Conservation (phyloP, 2,888 invertebrate species). For the Spisula solida region DNA sequence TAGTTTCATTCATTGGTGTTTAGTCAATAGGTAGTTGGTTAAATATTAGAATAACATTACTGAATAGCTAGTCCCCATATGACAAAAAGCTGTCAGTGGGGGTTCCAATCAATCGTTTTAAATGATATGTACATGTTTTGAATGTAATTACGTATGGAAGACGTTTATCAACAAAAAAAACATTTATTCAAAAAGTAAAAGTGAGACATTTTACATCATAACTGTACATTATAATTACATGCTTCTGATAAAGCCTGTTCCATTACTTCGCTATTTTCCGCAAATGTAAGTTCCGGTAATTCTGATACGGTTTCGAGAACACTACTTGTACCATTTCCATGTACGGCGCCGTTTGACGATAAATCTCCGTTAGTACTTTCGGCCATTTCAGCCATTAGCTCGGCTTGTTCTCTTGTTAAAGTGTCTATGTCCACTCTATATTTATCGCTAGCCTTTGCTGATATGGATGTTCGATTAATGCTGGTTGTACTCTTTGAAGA, state of each 20-base stretch:
- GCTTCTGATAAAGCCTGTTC: neutral
- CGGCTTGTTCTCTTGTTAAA: slow-evolving; percentile 59
- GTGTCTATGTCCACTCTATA: slow-evolving; percentile 57
- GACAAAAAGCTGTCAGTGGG: too few species aligned
- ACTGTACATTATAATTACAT: neutral
- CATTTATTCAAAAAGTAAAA: neutral
- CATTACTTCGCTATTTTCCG: slow-evolving; percentile 2
- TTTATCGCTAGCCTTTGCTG: slow-evolving; percentile 49
- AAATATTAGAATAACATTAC: too few species aligned
- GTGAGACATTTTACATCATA: neutral
- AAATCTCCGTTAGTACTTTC: slow-evolving; percentile 58
- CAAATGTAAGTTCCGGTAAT: slow-evolving; percentile 46
- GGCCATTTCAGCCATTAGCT: slow-evolving; percentile 56
- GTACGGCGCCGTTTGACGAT: slow-evolving; percentile 49
- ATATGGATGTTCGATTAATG: slow-evolving; percentile 31
- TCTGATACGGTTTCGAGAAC: slow-evolving; percentile 51
- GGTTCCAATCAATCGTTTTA: too few species aligned
- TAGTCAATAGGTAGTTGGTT: too few species aligned
- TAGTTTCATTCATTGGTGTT: too few species aligned
- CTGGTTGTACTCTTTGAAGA: slow-evolving; percentile 55
- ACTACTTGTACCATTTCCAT: slow-evolving; percentile 44
- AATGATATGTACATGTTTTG: too few species aligned
- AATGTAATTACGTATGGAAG: too few species aligned
- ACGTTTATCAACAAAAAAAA: neutral
- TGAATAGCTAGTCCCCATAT: too few species aligned